Evolutionary conservation across 2,888 invertebrate species (phyloP), one percentile per base, ranked within the genome.

Genomic region (Halictus quadricinctus): DNA sequence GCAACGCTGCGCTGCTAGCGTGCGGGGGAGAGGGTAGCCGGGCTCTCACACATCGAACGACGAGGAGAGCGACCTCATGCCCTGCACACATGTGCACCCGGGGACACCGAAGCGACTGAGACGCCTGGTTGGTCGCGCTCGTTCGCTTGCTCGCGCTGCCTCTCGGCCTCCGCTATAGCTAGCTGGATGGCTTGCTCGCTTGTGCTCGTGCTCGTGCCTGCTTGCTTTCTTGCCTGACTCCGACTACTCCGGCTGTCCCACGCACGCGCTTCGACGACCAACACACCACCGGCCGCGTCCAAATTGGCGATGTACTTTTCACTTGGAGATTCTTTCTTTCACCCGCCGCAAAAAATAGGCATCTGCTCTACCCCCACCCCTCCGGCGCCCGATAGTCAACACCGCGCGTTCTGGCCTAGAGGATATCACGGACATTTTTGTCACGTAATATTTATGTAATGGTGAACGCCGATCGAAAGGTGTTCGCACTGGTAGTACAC

Each of bases 21-120:
- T 82, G 87, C 83, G 83, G 82, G 84, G 86, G 89, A 85, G 86
- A 80, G 89, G 83, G 84, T 73, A 80, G 73, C 72, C 84, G 48
- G 76, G 73, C 88, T 89, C 87, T 88, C 89, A 88, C 88, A 88
- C 87, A 89, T 86, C 88, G 88, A 88, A 85, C 81, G 89, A 89
- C 88, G 89, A 89, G 89, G 87, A 89, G 89, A 90, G 89, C 91
- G 92, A 93, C 92, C 91, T 92, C 93, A 90, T 91, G 90, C 85
- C 88, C 88, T 84, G 90, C 88, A 90, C 89, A 89, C 88, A 88
- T 90, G 89, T 84, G 86, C 88, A 81, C 58, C 90, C 89, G 89
- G 90, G 90, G 88, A 89, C 89, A 91, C 89, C 83, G 64, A 87
- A 81, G 85, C 87, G 88, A 86, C 85, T 77, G 87, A 90, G 88